Evolutionary conservation across 2,888 invertebrate genomes (phyloP).

Genomic region (Lamellibrachia satsuma): DNA sequence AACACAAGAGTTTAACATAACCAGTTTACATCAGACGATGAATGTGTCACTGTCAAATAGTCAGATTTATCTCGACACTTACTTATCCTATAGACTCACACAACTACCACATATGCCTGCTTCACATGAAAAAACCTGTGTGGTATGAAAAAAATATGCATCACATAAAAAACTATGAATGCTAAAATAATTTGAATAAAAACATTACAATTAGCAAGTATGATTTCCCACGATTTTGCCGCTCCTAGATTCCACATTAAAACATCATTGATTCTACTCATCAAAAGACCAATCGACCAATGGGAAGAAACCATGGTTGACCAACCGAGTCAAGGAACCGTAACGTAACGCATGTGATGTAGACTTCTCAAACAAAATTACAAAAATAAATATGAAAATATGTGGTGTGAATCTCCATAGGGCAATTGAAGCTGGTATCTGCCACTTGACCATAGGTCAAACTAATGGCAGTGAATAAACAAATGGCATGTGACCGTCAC

Average conservation of each 20-base stretch:
- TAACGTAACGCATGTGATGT: background rate
- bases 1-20: background rate
- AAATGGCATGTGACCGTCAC: background rate
- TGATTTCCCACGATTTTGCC: background rate
- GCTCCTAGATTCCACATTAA: background rate
- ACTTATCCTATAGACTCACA: background rate
- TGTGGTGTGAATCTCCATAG: background rate
- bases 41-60: background rate
- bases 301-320: background rate
- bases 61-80: background rate
- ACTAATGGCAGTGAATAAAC: background rate
- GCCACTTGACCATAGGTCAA: background rate
- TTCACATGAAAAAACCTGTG: background rate
- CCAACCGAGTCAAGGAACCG: background rate
- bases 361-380: background rate
- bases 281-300: background rate
- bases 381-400: conserved; percentile 17
- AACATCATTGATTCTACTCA: background rate
- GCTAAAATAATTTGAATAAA: conserved; percentile 13
- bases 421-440: background rate
- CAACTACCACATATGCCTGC: background rate
- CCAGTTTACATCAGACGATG: background rate
- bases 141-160: background rate
- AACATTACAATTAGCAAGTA: background rate
- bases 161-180: background rate